Percentiles rank a stretch among this genome's conserved stretches.
Conservation (phyloP, 2,797 vertebrate genomes). For the Mastacembelus armatus region DNA sequence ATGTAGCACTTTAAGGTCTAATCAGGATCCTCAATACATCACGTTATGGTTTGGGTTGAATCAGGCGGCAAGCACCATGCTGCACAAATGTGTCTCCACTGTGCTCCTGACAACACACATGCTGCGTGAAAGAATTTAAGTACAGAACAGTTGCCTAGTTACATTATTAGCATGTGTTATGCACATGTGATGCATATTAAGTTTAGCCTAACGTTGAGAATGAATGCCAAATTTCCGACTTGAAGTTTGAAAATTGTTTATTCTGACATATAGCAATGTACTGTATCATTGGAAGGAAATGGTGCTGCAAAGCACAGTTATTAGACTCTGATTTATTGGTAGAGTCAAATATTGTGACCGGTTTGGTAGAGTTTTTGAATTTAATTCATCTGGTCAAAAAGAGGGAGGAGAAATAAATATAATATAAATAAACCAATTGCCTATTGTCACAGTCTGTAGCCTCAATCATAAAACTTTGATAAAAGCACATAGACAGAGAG, state of each 20-base stretch:
- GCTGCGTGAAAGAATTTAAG: neutral
- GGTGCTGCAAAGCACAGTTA: neutral
- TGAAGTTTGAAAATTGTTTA: neutral
- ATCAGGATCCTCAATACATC: conserved; percentile 25
- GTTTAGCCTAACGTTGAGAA: neutral
- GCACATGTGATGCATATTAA: neutral
- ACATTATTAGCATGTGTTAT: neutral
- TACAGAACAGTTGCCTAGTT: neutral
- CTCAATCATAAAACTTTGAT: neutral
- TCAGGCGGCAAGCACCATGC: neutral
- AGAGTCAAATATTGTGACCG: neutral
- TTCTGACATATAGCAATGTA: conserved; percentile 7
- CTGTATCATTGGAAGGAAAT: neutral
- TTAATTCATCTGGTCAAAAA: conserved; percentile 1
- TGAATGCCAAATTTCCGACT: too few relatives aligned
- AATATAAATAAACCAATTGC: neutral
- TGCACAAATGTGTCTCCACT: neutral
- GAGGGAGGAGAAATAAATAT: neutral
- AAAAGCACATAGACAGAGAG: neutral
- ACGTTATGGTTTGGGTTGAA: conserved; percentile 8
- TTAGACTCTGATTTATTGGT: too few relatives aligned
- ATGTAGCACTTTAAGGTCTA: conserved; percentile 5
- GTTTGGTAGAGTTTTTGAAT: neutral
- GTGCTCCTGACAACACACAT: neutral
- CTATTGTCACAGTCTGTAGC: conserved; percentile 15